Evolutionary conservation across 1,140 invertebrate species (phyloP).

Genomic region (Dendrolimus punctatus): DNA sequence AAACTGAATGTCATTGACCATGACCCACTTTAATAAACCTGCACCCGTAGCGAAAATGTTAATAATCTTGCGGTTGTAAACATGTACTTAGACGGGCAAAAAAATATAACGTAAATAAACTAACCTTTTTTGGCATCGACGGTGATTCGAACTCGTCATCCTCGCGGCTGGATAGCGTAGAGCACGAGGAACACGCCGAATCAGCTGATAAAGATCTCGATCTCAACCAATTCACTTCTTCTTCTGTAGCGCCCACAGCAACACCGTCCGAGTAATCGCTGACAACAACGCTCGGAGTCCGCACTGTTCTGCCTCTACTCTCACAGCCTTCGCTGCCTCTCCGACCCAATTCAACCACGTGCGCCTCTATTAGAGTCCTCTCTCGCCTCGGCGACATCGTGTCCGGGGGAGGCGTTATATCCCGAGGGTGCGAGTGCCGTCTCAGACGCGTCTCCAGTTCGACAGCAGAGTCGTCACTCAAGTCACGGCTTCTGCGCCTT

Average conservation of each 20-base stretch:
- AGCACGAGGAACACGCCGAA: slow-evolving; percentile 77
- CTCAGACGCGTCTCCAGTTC: slow-evolving; percentile 51
- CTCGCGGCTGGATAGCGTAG: slow-evolving; percentile 80
- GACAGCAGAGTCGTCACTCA: slow-evolving; percentile 65
- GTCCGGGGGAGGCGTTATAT: slow-evolving; percentile 47
- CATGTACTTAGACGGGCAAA: background rate
- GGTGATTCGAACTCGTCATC: slow-evolving; percentile 71
- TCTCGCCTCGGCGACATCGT: slow-evolving; percentile 50
- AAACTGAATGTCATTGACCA: too few relatives aligned
- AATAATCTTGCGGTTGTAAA: too few relatives aligned
- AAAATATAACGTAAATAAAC: slow-evolving; percentile 11
- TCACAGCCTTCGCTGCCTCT: slow-evolving; percentile 60
- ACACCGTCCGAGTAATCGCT: slow-evolving; percentile 87
- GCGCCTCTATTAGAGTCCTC: slow-evolving; percentile 60
- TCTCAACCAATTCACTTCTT: slow-evolving; percentile 78
- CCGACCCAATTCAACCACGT: slow-evolving; percentile 56
- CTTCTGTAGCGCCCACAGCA: slow-evolving; percentile 75
- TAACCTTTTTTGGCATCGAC: slow-evolving; percentile 56
- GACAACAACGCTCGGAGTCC: slow-evolving; percentile 87
- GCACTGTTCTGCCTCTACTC: slow-evolving; percentile 73
- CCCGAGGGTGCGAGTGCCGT: slow-evolving; percentile 51
- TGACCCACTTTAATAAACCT: too few relatives aligned
- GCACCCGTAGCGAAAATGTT: too few relatives aligned
- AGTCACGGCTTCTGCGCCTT: slow-evolving; percentile 50
- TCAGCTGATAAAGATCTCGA: slow-evolving; percentile 72